Evolutionary conservation across 2,113 vertebrate genomes (phyloP).

Genomic region (Callaeas wilsoni): DNA sequence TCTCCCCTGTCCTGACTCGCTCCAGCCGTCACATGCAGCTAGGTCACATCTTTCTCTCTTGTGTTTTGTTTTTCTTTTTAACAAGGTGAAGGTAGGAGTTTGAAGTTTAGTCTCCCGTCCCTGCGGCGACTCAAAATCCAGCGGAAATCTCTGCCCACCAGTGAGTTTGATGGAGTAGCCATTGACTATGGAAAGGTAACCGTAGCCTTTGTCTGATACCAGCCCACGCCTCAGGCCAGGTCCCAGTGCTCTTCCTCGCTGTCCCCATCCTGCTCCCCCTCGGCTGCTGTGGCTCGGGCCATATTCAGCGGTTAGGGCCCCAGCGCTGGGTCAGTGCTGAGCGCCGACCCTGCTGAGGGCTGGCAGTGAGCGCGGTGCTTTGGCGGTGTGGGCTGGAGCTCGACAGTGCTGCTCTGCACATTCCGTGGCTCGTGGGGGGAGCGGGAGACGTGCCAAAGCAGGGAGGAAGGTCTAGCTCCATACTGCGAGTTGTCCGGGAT

Average conservation of each 20-base stretch:
- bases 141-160: slow-evolving; percentile 78
- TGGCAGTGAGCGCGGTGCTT: not conserved
- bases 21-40: not conserved
- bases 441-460: not conserved
- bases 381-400: not conserved
- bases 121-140: slow-evolving; percentile 73
- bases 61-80: slow-evolving; percentile 63
- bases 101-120: slow-evolving; percentile 83
- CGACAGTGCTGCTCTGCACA: not conserved
- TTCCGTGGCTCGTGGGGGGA: not conserved
- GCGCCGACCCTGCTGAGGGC: not conserved
- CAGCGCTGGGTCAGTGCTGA: not conserved
- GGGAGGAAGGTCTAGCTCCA: not conserved
- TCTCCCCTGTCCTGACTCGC: not conserved
- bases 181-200: slow-evolving; percentile 87
- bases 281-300: slow-evolving; percentile 25
- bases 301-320: not conserved
- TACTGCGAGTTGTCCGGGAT: not conserved
- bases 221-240: slow-evolving; percentile 47
- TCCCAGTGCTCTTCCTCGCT: slow-evolving; percentile 30
- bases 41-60: slow-evolving; percentile 66
- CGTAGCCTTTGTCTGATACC: slow-evolving; percentile 56
- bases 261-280: slow-evolving; percentile 17
- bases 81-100: slow-evolving; percentile 80
- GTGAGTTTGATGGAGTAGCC: slow-evolving; percentile 86